Percentiles rank a stretch among this genome's conserved stretches.
phyloP scores from a whole-genome alignment of 2,797 vertebrate genomes.

The Aphelocoma californica region DNA sequence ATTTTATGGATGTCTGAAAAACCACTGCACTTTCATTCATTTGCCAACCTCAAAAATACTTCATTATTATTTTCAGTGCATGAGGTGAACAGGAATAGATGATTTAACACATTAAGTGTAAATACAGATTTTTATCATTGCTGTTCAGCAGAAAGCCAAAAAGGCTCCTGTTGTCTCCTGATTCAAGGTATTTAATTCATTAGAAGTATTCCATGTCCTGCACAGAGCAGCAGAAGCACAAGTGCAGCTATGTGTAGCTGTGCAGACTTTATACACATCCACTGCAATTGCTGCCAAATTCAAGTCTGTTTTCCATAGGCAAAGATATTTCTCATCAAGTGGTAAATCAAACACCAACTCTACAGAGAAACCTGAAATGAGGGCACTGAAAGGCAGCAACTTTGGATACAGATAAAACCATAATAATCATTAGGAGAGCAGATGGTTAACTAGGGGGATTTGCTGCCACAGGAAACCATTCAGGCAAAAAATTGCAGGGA shows the following conservation, averaged over 20 bases:
- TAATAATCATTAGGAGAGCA: neutral
- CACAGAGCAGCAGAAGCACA: neutral
- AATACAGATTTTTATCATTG: neutral
- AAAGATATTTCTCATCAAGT: neutral
- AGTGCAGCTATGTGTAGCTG: neutral
- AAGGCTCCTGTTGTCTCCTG: neutral
- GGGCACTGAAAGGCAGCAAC: neutral
- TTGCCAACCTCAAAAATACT: neutral
- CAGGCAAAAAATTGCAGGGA: neutral
- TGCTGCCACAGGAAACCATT: neutral
- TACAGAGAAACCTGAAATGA: neutral
- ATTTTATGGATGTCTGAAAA: neutral
- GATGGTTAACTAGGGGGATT: neutral
- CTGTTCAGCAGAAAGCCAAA: neutral
- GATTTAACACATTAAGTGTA: neutral
- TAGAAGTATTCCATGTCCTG: neutral
- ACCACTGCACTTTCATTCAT: neutral
- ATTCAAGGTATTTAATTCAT: neutral
- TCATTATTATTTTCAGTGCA: neutral
- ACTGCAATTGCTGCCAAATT: neutral
- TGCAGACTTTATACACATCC: neutral
- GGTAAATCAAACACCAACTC: neutral
- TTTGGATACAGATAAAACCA: neutral
- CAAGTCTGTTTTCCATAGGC: neutral
- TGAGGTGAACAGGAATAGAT: neutral